A percentile compares a stretch with the other conserved stretches of the same genome.
phyloP scores from a whole-genome alignment of 2,113 vertebrate species.

The Azemiops feae region DNA sequence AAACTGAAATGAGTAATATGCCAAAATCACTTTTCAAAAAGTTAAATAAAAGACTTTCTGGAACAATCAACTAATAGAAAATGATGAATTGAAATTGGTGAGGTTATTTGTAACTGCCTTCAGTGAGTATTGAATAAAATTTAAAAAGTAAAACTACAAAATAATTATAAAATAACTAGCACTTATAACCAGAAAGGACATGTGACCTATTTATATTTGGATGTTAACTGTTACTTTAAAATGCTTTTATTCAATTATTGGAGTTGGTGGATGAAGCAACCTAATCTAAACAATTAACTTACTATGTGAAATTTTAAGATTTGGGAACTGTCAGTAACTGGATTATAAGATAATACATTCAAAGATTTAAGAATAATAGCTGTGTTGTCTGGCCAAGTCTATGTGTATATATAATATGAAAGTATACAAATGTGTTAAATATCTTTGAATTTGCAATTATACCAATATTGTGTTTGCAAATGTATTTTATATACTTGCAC shows the following conservation, averaged over 20 bases:
- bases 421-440: neutral
- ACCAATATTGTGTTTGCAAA: neutral
- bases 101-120: neutral
- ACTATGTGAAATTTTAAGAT: neutral
- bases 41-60: constrained; percentile 20
- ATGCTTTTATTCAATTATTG: neutral
- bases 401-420: neutral
- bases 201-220: neutral
- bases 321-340: neutral
- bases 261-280: neutral
- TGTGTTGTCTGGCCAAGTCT: neutral
- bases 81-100: neutral
- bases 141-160: no score
- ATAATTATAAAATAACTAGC: neutral
- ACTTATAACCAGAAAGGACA: neutral
- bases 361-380: neutral
- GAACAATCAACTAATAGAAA: constrained; percentile 15
- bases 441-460: neutral
- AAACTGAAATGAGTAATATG: neutral
- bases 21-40: constrained; percentile 16
- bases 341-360: neutral
- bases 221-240: neutral
- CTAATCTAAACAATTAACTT: neutral
- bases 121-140: neutral
- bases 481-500: neutral